Conservation (phyloP, 2,888 invertebrate genomes). For the Leucophenga maculata region DNA sequence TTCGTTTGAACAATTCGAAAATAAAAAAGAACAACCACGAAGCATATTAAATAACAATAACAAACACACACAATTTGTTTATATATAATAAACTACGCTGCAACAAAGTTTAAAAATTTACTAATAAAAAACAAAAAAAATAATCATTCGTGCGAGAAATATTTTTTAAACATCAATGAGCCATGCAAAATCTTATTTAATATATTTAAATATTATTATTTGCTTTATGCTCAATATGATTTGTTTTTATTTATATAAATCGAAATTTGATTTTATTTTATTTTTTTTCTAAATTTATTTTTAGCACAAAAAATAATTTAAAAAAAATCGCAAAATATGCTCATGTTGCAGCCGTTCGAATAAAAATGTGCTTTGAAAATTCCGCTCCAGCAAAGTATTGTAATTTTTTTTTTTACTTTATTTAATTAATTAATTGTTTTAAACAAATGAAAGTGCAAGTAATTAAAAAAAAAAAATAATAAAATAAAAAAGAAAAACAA, state of each 20-base stretch:
- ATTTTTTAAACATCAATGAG: slow-evolving; percentile 34
- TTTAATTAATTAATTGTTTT: not conserved
- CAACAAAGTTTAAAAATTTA: no score
- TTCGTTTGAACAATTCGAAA: not conserved
- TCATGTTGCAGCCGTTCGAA: not conserved
- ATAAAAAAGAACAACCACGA: no score
- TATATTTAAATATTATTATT: slow-evolving; percentile 68
- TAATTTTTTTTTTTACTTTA: not conserved
- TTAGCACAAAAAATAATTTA: slow-evolving; percentile 53
- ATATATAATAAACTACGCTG: no score
- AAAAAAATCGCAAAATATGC: slow-evolving; percentile 39
- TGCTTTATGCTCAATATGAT: slow-evolving; percentile 56
- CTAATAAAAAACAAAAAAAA: no score
- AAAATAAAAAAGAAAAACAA: slow-evolving; percentile 11
- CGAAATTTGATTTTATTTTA: slow-evolving; percentile 27
- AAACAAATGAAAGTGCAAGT: slow-evolving; percentile 1
- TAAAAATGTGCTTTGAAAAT: not conserved
- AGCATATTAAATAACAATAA: slow-evolving; percentile 28
- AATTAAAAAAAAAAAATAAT: not conserved
- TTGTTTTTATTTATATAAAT: slow-evolving; percentile 30
- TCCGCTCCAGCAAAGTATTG: not conserved
- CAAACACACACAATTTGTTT: slow-evolving; percentile 22
- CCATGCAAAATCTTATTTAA: slow-evolving; percentile 67
- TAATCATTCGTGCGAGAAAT: no score
- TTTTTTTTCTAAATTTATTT: slow-evolving; percentile 43